Conservation (phyloP, 2,797 vertebrate species). For the Cossypha polioptera region DNA sequence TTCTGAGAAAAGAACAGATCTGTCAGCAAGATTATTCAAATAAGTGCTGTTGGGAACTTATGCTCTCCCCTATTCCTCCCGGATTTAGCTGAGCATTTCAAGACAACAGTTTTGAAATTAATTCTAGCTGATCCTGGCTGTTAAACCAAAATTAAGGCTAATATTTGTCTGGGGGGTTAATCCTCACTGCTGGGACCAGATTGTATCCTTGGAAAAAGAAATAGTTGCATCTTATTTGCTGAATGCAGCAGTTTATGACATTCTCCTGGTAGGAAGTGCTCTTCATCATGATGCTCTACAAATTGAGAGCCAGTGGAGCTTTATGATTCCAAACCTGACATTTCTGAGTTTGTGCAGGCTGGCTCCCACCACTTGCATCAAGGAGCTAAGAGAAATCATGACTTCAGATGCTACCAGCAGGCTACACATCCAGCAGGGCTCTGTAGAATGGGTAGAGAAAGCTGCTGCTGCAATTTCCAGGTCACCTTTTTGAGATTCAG, state of each 20-base stretch:
- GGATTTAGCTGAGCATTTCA: background rate
- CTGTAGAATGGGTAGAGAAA: background rate
- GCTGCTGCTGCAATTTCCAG: background rate
- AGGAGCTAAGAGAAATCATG: background rate
- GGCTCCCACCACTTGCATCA: background rate
- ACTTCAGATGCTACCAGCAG: background rate
- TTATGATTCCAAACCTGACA: background rate
- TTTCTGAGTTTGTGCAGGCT: background rate
- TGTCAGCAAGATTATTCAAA: conserved; percentile 64
- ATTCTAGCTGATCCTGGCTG: background rate
- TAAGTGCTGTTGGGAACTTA: background rate
- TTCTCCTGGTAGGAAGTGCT: background rate
- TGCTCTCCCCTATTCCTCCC: background rate
- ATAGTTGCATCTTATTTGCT: background rate
- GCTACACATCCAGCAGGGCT: background rate
- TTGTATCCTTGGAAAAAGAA: background rate
- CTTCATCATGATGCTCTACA: background rate
- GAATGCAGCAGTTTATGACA: background rate
- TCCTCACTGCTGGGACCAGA: background rate
- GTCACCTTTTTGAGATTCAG: background rate
- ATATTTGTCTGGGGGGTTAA: background rate
- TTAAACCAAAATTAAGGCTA: background rate
- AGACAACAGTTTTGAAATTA: background rate
- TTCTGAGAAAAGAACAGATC: conserved; percentile 23
- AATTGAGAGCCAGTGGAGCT: background rate